Conservation (phyloP, 2,797 vertebrate species). For the Cyprinella venusta region DNA sequence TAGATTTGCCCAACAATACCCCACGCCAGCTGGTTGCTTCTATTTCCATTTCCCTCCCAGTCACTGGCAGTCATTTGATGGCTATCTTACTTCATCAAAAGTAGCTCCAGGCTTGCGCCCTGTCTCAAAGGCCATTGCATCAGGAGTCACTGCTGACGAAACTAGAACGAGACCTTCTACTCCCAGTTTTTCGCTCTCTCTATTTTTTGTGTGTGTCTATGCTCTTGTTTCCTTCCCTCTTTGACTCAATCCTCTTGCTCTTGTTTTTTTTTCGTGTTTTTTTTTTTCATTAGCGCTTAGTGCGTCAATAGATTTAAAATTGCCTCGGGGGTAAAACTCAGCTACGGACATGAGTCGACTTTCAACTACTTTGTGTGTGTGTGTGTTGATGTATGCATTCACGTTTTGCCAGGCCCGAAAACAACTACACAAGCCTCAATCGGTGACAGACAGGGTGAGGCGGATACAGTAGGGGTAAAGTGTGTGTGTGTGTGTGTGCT, state of each 20-base stretch:
- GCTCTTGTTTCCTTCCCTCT: neutral
- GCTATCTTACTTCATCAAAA: conserved; percentile 66
- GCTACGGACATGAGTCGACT: conserved; percentile 47
- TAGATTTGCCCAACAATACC: conserved; percentile 17
- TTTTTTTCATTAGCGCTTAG: conserved; percentile 59
- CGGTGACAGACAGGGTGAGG: neutral
- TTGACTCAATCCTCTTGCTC: neutral
- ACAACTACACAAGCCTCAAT: conserved; percentile 26
- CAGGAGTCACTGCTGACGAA: conserved; percentile 35
- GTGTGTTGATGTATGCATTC: conserved; percentile 16
- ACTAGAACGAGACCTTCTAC: conserved; percentile 26
- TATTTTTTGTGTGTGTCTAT: neutral
- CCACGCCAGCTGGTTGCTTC: conserved; percentile 18
- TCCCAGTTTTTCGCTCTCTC: conserved; percentile 24
- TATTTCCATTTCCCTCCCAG: conserved; percentile 67
- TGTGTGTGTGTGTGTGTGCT: conserved; percentile 14
- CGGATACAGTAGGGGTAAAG: conserved; percentile 9
- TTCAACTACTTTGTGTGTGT: conserved; percentile 43
- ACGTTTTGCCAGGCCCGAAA: conserved; percentile 39
- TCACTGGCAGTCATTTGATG: conserved; percentile 63
- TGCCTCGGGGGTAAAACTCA: conserved; percentile 54
- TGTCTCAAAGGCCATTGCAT: conserved; percentile 59
- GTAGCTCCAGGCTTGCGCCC: conserved; percentile 54
- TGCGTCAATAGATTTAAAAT: conserved; percentile 57
- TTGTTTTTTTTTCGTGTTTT: neutral